Evolutionary conservation across 53 echinoderm and acorn worm species (phyloP), one percentile per base, ranked within the genome.

Genomic region (Echinometra lucunter): DNA sequence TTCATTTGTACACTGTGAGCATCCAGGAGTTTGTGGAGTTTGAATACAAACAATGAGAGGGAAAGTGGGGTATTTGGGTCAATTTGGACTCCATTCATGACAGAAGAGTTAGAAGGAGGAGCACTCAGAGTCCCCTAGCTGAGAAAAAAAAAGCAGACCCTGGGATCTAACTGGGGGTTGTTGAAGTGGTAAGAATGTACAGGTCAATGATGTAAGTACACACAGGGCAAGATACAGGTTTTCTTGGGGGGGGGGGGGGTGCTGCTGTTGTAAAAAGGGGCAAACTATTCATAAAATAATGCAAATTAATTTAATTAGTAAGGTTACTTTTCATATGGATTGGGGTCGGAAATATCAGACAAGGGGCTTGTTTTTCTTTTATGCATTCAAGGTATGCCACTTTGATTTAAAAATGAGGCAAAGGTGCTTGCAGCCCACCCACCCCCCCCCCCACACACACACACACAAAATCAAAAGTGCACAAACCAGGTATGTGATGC

Each of bases 1-100:
- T 35, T 92, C 92, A 92, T 47, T 74, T 92, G 92, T 92, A 74
- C 55, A 57, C 74, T 55, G 74, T 92, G 56, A 74, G 92, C 92
- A 45, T 78, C 78, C 91, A 66, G 69, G 45, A 63, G 91, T 88
- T 55, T 57, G 88, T 28, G 66, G 34, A 58, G 91, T 90, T 90
- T 63, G 90, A 63, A 63, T 58, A 90, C 90, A 90, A 63, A 63
- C 37, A 63, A 19, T 25, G 91, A 44, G 23, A 27, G 34, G 30
- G 42, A 45, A 69, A 91, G 69, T 44, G 32, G 66, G 66, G 45
- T 91, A 91, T 66, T 45, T 66, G 45, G 66, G 67, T 85, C 85
- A 85, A 85, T 85, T 85, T 85, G 85, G 85, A 12, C 85, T 85
- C 85, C 11, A 85, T 85, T 85, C 85, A 85, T 28, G 3, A 49